Conservation (phyloP, 2,888 invertebrate species). For the Endomychus coccineus region DNA sequence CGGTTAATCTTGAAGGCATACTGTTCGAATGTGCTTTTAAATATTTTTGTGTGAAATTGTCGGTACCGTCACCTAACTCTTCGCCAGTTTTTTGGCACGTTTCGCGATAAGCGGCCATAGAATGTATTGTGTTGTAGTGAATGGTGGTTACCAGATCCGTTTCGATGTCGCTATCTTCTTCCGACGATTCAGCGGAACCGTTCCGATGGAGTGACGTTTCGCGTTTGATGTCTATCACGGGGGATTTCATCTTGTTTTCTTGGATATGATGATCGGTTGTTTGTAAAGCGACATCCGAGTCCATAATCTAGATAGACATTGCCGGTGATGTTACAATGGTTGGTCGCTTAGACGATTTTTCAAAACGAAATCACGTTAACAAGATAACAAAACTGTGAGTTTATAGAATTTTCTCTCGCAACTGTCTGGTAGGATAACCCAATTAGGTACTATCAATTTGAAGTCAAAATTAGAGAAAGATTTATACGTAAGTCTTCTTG, state of each 20-base stretch:
- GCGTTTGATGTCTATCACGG: conserved; percentile 16
- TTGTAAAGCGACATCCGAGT: conserved; percentile 19
- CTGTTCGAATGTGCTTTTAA: conserved; percentile 67
- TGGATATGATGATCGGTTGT: conserved; percentile 10
- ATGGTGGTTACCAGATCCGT: conserved; percentile 59
- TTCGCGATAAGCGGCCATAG: conserved; percentile 60
- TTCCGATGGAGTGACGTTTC: not conserved
- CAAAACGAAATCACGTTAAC: too few relatives aligned
- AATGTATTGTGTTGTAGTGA: conserved; percentile 63
- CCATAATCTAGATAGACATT: too few relatives aligned
- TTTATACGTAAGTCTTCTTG: too few relatives aligned
- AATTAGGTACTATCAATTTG: too few relatives aligned
- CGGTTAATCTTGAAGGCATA: conserved; percentile 55
- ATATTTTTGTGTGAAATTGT: conserved; percentile 15
- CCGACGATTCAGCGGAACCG: conserved; percentile 27
- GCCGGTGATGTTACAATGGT: too few relatives aligned
- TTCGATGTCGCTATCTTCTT: conserved; percentile 54
- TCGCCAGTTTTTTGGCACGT: conserved; percentile 54
- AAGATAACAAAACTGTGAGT: too few relatives aligned
- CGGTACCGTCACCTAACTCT: conserved; percentile 39
- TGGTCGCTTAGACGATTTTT: too few relatives aligned
- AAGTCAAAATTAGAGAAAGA: too few relatives aligned
- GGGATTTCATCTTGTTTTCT: conserved; percentile 14
- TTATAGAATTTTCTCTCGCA: too few relatives aligned
- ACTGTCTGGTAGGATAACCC: too few relatives aligned